phyloP scores from a whole-genome alignment of 1,140 invertebrate species.

The Helicoverpa zea region DNA sequence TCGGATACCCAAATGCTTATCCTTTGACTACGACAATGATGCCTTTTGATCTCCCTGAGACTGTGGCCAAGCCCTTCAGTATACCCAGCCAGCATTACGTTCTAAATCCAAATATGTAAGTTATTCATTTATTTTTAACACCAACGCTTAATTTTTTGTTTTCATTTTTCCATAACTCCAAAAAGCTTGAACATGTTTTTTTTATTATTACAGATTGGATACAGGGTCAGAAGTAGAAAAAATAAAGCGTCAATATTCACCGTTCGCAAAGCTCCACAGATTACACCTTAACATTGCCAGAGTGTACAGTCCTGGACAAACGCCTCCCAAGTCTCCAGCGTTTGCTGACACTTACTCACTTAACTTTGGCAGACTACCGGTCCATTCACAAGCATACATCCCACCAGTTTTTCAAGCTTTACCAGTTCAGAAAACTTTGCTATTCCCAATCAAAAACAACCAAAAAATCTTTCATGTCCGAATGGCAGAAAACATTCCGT shows the following conservation, averaged over 20 bases:
- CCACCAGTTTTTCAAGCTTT: no score
- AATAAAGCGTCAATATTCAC: conserved; percentile 21
- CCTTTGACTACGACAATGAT: background rate
- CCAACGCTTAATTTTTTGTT: background rate
- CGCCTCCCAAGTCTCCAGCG: background rate
- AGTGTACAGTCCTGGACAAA: conserved; percentile 29
- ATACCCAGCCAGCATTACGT: background rate
- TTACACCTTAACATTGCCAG: conserved; percentile 50
- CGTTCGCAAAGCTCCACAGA: conserved; percentile 31
- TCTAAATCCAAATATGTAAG: conserved; percentile 19
- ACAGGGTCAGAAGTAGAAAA: background rate
- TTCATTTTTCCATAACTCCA: background rate
- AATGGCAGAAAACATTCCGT: no score
- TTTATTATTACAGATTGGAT: background rate
- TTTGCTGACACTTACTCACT: background rate
- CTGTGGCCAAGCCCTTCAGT: background rate
- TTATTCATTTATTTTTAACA: background rate
- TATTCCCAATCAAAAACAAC: no score
- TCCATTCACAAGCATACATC: no score
- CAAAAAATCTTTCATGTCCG: no score
- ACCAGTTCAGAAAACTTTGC: no score
- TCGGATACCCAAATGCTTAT: background rate
- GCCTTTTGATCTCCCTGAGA: background rate
- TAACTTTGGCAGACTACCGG: no score
- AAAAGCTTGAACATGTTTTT: no score